These are phyloP conservation scores for Drosophila setosimentum DNA, from an alignment of 2,888 invertebrate genomes.

Conservation along the genomic window DNA sequence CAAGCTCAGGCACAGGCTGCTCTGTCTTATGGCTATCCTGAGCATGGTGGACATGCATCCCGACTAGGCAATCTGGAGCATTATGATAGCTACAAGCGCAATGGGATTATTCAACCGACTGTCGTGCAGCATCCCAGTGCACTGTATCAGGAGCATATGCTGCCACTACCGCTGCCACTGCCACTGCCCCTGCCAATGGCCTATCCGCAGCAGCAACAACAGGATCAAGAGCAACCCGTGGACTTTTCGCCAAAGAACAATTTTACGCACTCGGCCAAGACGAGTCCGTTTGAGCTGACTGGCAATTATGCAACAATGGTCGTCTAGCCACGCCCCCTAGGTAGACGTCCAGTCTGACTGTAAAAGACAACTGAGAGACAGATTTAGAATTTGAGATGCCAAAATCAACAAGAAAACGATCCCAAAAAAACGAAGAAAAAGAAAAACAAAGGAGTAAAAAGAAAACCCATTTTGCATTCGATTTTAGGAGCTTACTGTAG, in stretches of 20 bases:
- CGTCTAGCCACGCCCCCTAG: conserved; percentile 62
- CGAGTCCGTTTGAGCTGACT: conserved; percentile 84
- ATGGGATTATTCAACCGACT: conserved; percentile 82
- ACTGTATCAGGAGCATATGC: conserved; percentile 44
- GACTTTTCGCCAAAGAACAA: conserved; percentile 85
- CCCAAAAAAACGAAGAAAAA: conserved; percentile 10
- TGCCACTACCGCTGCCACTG: conserved; percentile 46
- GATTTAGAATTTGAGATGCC: conserved; percentile 25
- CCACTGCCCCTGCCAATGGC: conserved; percentile 63
- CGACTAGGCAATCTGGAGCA: conserved; percentile 66
- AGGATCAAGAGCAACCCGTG: conserved; percentile 83
- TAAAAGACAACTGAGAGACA: conserved; percentile 61
- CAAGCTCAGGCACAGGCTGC: conserved; percentile 39
- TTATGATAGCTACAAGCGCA: conserved; percentile 82
- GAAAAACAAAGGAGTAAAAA: conserved; percentile 7
- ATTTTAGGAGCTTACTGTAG: conserved; percentile 69
- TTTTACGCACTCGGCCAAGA: conserved; percentile 84
- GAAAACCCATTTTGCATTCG: conserved; percentile 57
- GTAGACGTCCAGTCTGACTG: conserved; percentile 34
- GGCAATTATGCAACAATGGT: conserved; percentile 83
- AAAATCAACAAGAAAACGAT: conserved; percentile 7
- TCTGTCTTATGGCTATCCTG: conserved; percentile 34
- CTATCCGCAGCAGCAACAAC: conserved; percentile 21
- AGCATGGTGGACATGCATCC: conserved; percentile 15
- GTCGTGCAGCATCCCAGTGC: conserved; percentile 49